Evolutionary conservation across 2,113 vertebrate species (phyloP).

Genomic region (Alligator mississippiensis): DNA sequence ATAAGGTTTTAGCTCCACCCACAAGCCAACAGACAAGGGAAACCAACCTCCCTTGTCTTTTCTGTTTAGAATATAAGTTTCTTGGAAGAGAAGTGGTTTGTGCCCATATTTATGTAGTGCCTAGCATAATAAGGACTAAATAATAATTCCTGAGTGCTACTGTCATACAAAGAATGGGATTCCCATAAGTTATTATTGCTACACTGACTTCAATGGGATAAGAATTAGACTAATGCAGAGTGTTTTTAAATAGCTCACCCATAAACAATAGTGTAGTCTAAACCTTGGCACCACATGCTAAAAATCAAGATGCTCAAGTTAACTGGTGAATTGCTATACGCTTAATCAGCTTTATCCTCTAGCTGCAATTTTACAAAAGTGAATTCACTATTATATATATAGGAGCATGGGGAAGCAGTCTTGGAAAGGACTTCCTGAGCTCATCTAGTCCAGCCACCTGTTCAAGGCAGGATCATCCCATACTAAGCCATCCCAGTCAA

Average conservation of each 20-base stretch:
- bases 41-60: neutral
- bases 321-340: neutral
- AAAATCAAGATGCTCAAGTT: neutral
- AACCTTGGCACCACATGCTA: rapidly evolving
- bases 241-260: neutral
- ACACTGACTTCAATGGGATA: neutral
- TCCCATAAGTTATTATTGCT: neutral
- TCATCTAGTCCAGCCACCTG: too few relatives aligned
- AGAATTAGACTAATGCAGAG: neutral
- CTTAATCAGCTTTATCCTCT: neutral
- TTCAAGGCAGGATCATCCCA: too few relatives aligned
- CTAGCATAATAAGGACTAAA: too few relatives aligned
- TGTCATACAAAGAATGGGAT: neutral
- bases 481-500: too few relatives aligned
- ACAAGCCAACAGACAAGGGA: neutral
- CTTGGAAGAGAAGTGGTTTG: neutral
- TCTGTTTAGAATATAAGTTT: neutral
- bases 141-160: neutral
- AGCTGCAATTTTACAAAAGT: neutral
- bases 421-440: too few relatives aligned
- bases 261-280: neutral
- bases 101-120: rapidly evolving
- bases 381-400: neutral
- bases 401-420: too few relatives aligned
- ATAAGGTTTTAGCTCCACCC: neutral